Base-by-base conservation (phyloP, 2,888 invertebrate species). In the Oscheius myriophilus region DNA sequence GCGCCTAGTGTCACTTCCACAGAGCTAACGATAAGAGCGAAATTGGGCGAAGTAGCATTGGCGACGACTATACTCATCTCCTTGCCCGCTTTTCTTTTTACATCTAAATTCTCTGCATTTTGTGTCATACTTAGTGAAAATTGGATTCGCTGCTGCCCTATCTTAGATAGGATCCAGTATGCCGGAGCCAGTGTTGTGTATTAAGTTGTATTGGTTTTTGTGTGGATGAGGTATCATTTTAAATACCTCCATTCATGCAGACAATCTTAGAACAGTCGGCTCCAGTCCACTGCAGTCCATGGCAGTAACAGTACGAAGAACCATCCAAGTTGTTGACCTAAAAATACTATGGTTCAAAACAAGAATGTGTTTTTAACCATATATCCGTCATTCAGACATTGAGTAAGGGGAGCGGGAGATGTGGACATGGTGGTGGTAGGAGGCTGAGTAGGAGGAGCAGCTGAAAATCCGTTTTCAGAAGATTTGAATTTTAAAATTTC, bases 161-260 rank as follows among this genome's bases (percentile, higher is more conserved):
- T n/a, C n/a, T n/a, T n/a, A n/a, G n/a, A n/a, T n/a, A n/a, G n/a
- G n/a, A n/a, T n/a, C n/a, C n/a, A n/a, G n/a, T n/a, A n/a, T n/a
- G n/a, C n/a, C n/a, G n/a, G n/a, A n/a, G n/a, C n/a, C n/a, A n/a
- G n/a, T n/a, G n/a, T n/a, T n/a, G n/a, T n/a, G n/a, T n/a, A n/a
- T n/a, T n/a, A n/a, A n/a, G n/a, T n/a, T n/a, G n/a, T n/a, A n/a
- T n/a, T n/a, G n/a, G n/a, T n/a, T n/a, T n/a, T n/a, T n/a, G n/a
- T n/a, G n/a, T n/a, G n/a, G n/a, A n/a, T n/a, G n/a, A n/a, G n/a
- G n/a, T n/a, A n/a, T n/a, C n/a, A n/a, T n/a, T n/a, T n/a, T n/a
- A 33, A 33, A 33, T 33, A 26, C 61, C 81, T 62, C 78, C 77
- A 54, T 81, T 78, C 55, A 75, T 65, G 49, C 81, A 81, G 7